These are phyloP conservation scores for Bicyclus anynana DNA, from an alignment of 1,140 invertebrate species.

Conservation along the genomic window DNA sequence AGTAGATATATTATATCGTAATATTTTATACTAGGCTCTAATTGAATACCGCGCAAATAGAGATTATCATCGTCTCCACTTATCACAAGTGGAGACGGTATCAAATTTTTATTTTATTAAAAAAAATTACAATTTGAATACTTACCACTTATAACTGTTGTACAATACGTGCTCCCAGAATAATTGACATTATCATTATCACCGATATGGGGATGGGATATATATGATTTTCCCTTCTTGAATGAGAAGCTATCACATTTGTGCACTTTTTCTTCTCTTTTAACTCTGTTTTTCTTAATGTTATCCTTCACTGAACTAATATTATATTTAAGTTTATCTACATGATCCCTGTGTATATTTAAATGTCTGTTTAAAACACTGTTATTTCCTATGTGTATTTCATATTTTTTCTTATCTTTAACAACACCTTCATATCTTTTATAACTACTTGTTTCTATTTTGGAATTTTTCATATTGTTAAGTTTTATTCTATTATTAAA, in stretches of 20 bases:
- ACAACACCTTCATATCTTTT: conserved; percentile 3
- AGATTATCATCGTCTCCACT: no score
- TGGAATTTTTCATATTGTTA: no score
- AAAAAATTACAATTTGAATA: no score
- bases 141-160: conserved; percentile 54
- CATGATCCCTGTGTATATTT: conserved; percentile 34
- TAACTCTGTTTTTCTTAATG: conserved; percentile 32
- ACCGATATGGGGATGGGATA: conserved; percentile 46
- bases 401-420: conserved; percentile 22
- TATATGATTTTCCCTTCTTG: conserved; percentile 35
- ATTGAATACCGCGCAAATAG: no score
- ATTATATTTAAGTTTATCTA: conserved; percentile 27
- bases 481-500: conserved; percentile 13
- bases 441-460: conserved; percentile 11
- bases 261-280: conserved; percentile 41
- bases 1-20: no score
- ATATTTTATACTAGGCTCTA: no score
- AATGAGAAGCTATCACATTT: conserved; percentile 48
- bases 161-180: conserved; percentile 47
- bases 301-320: conserved; percentile 20
- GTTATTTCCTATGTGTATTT: conserved; percentile 37
- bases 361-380: conserved; percentile 35
- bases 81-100: no score
- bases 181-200: conserved; percentile 42
- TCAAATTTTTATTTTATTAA: no score